phyloP scores from a whole-genome alignment of 2,797 vertebrate genomes.

The Lacerta viridis region DNA sequence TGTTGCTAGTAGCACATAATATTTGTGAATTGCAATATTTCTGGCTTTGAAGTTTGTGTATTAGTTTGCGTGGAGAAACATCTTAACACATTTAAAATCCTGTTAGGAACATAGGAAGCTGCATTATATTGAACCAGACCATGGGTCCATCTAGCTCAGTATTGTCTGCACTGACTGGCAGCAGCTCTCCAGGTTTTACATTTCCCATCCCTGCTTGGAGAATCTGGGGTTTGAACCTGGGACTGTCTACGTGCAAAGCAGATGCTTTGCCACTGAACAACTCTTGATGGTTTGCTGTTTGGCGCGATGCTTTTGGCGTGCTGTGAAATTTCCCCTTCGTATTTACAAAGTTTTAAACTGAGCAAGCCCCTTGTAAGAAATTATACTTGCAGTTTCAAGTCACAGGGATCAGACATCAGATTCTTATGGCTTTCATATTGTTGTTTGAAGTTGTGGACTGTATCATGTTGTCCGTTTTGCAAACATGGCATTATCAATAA shows the following conservation, averaged over 20 bases:
- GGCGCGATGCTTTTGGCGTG: constrained; percentile 50
- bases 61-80: background rate
- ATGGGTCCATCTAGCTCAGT: too few relatives aligned
- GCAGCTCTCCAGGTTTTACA: too few relatives aligned
- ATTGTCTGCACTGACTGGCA: too few relatives aligned
- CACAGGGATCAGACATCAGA: constrained; percentile 34
- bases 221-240: too few relatives aligned
- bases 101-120: constrained; percentile 4
- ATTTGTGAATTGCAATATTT: background rate
- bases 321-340: constrained; percentile 47
- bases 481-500: constrained; percentile 71
- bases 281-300: constrained; percentile 42
- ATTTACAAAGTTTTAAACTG: constrained; percentile 58
- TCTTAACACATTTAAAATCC: background rate
- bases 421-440: constrained; percentile 28
- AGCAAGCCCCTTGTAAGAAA: constrained; percentile 58
- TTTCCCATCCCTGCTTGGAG: too few relatives aligned
- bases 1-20: background rate
- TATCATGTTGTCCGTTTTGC: constrained; percentile 62
- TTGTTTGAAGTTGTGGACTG: constrained; percentile 59
- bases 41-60: background rate
- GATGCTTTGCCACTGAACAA: too few relatives aligned
- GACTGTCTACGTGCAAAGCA: too few relatives aligned
- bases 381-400: constrained; percentile 67
- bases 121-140: too few relatives aligned